Evolutionary conservation across 2,888 invertebrate genomes (phyloP).

Genomic region (Serripes groenlandicus): DNA sequence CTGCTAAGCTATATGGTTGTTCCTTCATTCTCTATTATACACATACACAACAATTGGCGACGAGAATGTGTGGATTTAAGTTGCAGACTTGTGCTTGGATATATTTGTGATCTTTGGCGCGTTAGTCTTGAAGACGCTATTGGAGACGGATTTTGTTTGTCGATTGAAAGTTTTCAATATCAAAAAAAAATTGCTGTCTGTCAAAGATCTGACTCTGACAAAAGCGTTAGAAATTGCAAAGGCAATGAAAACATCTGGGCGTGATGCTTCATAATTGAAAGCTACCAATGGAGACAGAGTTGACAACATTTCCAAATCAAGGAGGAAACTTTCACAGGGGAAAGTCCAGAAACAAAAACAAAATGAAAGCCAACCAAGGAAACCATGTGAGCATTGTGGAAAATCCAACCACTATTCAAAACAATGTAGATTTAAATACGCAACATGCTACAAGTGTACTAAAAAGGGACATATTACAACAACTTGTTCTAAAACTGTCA

Average conservation of each 20-base stretch:
- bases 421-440: background rate
- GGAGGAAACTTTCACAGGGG: background rate
- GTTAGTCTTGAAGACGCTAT: too few relatives aligned
- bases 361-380: background rate
- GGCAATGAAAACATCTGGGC: slow-evolving; percentile 56
- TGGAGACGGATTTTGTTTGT: too few relatives aligned
- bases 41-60: too few relatives aligned
- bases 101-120: too few relatives aligned
- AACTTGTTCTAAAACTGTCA: slow-evolving; percentile 2
- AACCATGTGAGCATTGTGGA: slow-evolving; percentile 6
- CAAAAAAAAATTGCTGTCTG: slow-evolving; percentile 48
- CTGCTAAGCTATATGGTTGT: too few relatives aligned
- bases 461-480: slow-evolving; percentile 20
- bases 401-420: background rate
- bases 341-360: background rate
- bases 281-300: background rate
- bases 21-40: too few relatives aligned
- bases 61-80: too few relatives aligned
- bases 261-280: slow-evolving; percentile 41
- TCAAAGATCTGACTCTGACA: slow-evolving; percentile 22
- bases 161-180: slow-evolving; percentile 40
- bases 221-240: slow-evolving; percentile 35
- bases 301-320: background rate
- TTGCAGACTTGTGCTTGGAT: too few relatives aligned
- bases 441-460: slow-evolving; percentile 8